phyloP scores from a whole-genome alignment of 2,797 vertebrate genomes.

The Girardinus metallicus region DNA sequence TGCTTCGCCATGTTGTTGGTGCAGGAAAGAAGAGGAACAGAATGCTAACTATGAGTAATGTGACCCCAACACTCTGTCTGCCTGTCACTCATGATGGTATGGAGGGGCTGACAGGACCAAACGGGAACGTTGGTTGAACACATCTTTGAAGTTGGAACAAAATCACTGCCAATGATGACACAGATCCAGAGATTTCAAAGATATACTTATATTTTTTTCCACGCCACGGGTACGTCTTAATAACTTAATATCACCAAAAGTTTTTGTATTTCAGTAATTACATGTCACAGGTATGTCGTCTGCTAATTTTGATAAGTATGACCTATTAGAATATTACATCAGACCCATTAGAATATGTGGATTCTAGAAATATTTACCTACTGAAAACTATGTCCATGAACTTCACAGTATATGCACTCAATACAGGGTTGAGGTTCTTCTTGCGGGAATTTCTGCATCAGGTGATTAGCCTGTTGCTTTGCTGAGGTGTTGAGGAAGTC shows the following conservation, averaged over 20 bases:
- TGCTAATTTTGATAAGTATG: neutral
- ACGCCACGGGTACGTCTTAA: neutral
- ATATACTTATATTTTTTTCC: slow-evolving; percentile 8
- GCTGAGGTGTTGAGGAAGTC: neutral
- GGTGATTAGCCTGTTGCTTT: neutral
- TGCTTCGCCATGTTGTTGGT: slow-evolving; percentile 70
- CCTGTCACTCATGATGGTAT: slow-evolving; percentile 74
- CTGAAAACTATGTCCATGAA: neutral
- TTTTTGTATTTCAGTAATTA: neutral
- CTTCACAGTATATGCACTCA: neutral
- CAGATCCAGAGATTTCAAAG: slow-evolving; percentile 23
- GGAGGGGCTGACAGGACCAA: slow-evolving; percentile 69
- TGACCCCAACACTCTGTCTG: slow-evolving; percentile 65
- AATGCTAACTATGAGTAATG: slow-evolving; percentile 75
- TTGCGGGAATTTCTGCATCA: neutral
- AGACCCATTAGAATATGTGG: neutral
- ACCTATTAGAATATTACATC: neutral
- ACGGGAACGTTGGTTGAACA: slow-evolving; percentile 54
- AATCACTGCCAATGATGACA: slow-evolving; percentile 49
- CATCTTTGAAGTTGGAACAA: slow-evolving; percentile 36
- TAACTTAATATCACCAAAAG: neutral
- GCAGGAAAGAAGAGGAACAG: slow-evolving; percentile 70
- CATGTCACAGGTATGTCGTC: neutral
- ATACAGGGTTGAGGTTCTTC: neutral
- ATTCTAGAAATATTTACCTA: neutral